These are phyloP conservation scores for Oxyteleia sp. DNA, from an alignment of 2,888 invertebrate genomes.

Conservation along the genomic window DNA sequence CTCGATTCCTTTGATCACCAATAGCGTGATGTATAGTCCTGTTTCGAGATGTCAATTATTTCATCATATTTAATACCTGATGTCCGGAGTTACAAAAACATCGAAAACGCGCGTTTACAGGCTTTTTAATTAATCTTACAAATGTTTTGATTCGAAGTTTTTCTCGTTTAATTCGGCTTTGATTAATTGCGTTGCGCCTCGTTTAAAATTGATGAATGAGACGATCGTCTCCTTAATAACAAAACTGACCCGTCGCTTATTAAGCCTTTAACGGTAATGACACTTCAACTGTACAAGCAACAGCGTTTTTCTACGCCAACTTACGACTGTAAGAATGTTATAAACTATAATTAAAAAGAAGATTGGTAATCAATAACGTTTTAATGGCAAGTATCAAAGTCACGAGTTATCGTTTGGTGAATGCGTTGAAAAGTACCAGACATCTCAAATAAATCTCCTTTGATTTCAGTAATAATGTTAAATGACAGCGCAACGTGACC, in stretches of 20 bases:
- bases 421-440: too few species aligned
- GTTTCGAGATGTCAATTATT: conserved; percentile 36
- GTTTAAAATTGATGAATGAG: conserved; percentile 34
- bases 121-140: conserved; percentile 54
- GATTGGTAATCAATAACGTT: too few species aligned
- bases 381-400: too few species aligned
- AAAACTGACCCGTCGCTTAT: conserved; percentile 29
- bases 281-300: too few species aligned
- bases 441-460: too few species aligned
- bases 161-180: conserved; percentile 19
- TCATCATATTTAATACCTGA: conserved; percentile 12
- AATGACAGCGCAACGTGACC: conserved; percentile 57
- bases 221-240: conserved; percentile 11
- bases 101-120: conserved; percentile 36
- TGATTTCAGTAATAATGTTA: conserved; percentile 67
- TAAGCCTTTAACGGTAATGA: conserved; percentile 27
- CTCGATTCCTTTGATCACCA: conserved; percentile 43
- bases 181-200: conserved; percentile 26
- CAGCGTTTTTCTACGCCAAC: too few species aligned
- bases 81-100: conserved; percentile 3
- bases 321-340: too few species aligned
- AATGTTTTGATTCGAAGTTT: conserved; percentile 28
- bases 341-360: too few species aligned
- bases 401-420: too few species aligned
- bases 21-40: conserved; percentile 44